Percentiles rank a stretch among this genome's conserved stretches.
Conservation (phyloP, 2,888 invertebrate species). For the Phyllotreta striolata region DNA sequence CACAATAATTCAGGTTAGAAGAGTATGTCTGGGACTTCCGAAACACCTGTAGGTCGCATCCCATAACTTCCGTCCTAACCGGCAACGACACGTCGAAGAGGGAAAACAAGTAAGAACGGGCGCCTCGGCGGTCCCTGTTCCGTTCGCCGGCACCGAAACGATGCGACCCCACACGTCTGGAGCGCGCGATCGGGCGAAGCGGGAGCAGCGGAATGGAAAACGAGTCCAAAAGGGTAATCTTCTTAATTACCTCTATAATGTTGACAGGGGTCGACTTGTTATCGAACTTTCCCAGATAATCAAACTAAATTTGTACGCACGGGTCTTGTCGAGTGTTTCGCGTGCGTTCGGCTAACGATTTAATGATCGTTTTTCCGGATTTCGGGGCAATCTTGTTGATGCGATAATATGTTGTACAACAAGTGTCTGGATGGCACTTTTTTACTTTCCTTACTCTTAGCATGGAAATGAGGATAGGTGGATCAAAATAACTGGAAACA, state of each 20-base stretch:
- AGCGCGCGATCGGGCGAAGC: constrained; percentile 19
- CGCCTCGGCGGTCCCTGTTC: background rate
- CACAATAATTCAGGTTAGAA: too few species aligned
- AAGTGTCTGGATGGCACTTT: too few species aligned
- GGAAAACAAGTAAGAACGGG: constrained; percentile 10
- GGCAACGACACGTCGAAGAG: constrained; percentile 4
- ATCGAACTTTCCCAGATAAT: constrained; percentile 30
- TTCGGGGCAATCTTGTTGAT: too few species aligned
- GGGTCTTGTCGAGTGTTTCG: constrained; percentile 9
- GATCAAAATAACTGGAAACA: too few species aligned
- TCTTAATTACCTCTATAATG: constrained; percentile 40
- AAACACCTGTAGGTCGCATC: too few species aligned
- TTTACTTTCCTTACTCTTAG: too few species aligned
- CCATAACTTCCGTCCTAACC: background rate
- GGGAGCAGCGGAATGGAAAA: constrained; percentile 38
- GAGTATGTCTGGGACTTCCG: too few species aligned
- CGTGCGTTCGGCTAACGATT: background rate
- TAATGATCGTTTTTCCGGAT: too few species aligned
- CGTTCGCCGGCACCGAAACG: constrained; percentile 8
- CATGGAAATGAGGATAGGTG: too few species aligned
- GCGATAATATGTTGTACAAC: too few species aligned
- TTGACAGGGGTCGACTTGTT: constrained; percentile 41
- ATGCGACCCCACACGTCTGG: constrained; percentile 24
- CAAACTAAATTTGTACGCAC: constrained; percentile 26
- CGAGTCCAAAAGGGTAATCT: constrained; percentile 38